Conservation (phyloP, 2,113 vertebrate genomes). For the Boleophthalmus pectinirostris region DNA sequence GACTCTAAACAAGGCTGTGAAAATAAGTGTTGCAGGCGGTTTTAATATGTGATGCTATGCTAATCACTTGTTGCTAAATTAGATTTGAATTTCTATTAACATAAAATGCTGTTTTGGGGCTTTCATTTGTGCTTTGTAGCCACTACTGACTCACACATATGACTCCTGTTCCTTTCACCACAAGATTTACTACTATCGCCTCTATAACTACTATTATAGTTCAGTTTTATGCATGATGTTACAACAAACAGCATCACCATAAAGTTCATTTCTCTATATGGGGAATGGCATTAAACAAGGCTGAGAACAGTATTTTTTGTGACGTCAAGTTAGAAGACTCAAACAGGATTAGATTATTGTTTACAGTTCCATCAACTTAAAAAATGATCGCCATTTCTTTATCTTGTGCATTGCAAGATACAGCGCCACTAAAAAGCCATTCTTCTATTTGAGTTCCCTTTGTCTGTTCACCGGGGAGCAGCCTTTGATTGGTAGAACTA, state of each 20-base stretch:
- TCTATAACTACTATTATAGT: not conserved
- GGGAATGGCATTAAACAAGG: slow-evolving; percentile 13
- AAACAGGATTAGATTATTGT: slow-evolving; percentile 11
- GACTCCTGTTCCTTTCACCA: no score
- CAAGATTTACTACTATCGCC: no score
- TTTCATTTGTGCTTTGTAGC: not conserved
- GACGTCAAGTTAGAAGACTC: slow-evolving; percentile 2
- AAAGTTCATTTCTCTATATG: not conserved
- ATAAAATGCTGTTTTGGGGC: not conserved
- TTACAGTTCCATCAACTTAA: slow-evolving; percentile 31
- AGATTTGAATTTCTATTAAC: not conserved
- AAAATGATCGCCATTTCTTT: slow-evolving; percentile 11
- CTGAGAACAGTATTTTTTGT: slow-evolving; percentile 9
- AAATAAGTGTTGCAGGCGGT: slow-evolving; percentile 15
- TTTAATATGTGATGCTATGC: slow-evolving; percentile 18
- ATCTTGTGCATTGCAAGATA: slow-evolving; percentile 27
- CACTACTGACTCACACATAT: no score
- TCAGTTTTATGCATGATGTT: not conserved
- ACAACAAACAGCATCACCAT: not conserved
- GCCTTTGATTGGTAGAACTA: slow-evolving; percentile 40
- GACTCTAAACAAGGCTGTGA: slow-evolving; percentile 8
- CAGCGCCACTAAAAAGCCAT: slow-evolving; percentile 25
- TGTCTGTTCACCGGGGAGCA: slow-evolving; percentile 29
- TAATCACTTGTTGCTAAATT: slow-evolving; percentile 25
- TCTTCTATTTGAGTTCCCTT: slow-evolving; percentile 34